A percentile compares a stretch with the other conserved stretches of the same genome.
Conservation (phyloP, 2,888 invertebrate species). For the Acanthosepion lycidas region DNA sequence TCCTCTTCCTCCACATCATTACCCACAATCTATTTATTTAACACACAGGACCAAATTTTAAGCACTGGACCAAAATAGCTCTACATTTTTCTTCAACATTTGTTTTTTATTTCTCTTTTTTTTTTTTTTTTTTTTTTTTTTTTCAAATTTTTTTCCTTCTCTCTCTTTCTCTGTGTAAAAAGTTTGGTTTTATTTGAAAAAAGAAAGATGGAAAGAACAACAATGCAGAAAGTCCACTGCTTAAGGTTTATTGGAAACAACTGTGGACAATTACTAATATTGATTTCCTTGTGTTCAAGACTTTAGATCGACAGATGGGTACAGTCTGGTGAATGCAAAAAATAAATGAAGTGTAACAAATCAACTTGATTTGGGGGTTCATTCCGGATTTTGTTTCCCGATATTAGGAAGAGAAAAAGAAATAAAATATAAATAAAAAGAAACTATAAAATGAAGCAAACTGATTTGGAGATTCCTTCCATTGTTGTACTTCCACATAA, state of each 20-base stretch:
- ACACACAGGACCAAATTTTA: not conserved
- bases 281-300: not conserved
- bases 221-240: not conserved
- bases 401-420: not conserved
- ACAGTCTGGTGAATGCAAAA: not conserved
- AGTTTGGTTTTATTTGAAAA: too few relatives aligned
- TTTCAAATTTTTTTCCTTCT: not conserved
- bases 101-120: not conserved
- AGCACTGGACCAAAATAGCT: not conserved
- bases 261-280: not conserved
- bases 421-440: not conserved
- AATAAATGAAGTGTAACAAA: conserved; percentile 2
- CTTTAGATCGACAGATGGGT: not conserved
- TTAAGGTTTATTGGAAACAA: not conserved
- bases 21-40: conserved; percentile 6
- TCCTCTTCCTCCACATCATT: not conserved
- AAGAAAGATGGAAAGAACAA: too few relatives aligned
- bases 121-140: too few relatives aligned
- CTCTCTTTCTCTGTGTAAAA: not conserved
- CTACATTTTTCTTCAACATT: not conserved
- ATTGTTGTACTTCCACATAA: too few relatives aligned
- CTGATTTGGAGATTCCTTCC: too few relatives aligned
- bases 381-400: conserved; percentile 15
- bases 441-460: too few relatives aligned
- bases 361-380: conserved; percentile 10